Percentiles rank a stretch among this genome's conserved stretches.
phyloP scores from a whole-genome alignment of 2,888 invertebrate genomes.

The Patella pellucida region DNA sequence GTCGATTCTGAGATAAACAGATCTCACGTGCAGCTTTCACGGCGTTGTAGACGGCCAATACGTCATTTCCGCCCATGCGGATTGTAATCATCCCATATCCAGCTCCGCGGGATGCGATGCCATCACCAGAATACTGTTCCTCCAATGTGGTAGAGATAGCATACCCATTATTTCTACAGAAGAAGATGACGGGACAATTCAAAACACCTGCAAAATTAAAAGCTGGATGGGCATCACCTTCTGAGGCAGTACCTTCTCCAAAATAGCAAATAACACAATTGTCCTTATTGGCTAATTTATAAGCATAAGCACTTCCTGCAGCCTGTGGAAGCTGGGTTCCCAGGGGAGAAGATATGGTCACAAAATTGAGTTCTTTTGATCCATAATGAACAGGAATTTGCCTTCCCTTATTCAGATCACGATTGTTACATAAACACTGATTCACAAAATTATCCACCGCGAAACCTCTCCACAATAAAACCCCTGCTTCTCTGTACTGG shows the following conservation, averaged over 20 bases:
- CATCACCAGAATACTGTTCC: conserved; percentile 97
- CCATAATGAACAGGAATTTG: conserved; percentile 99
- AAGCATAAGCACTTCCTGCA: conserved; percentile 91
- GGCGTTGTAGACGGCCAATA: conserved; percentile 93
- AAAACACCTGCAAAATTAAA: conserved; percentile 98
- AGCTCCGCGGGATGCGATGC: conserved; percentile 89
- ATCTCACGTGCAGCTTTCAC: conserved; percentile 84
- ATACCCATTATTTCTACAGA: conserved; percentile 98
- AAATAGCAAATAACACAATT: conserved; percentile 73
- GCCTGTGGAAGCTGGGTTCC: conserved; percentile 96
- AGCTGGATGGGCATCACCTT: conserved; percentile 98
- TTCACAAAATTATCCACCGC: conserved; percentile 88
- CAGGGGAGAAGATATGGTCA: conserved; percentile 95
- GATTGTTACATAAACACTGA: conserved; percentile 95
- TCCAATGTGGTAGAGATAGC: conserved; percentile 95
- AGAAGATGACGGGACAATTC: conserved; percentile 92
- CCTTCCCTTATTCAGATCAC: conserved; percentile 87
- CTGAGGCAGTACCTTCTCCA: conserved; percentile 91
- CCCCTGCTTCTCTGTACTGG: conserved; percentile 95
- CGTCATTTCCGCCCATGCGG: conserved; percentile 96
- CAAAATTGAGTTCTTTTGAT: conserved; percentile 84
- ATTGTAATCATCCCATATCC: conserved; percentile 90
- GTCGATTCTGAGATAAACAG: conserved; percentile 81
- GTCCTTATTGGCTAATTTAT: conserved; percentile 82
- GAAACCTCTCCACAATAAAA: conserved; percentile 92